A percentile compares a stretch with the other conserved stretches of the same genome.
Evolutionary conservation across 1,140 invertebrate species (phyloP).

Genomic region (Tigriopus japonicus): DNA sequence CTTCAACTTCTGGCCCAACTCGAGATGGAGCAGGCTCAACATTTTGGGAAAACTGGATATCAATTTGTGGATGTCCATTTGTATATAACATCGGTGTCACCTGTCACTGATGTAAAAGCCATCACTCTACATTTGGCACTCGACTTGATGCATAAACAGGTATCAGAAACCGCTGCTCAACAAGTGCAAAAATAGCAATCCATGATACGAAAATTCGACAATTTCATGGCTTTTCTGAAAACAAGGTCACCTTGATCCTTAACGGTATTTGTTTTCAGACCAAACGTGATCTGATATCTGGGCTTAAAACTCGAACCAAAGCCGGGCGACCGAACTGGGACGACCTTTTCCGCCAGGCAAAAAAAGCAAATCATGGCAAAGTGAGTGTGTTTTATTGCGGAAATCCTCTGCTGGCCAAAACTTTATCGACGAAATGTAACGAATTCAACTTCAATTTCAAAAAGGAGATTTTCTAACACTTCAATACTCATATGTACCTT

Average conservation of each 20-base stretch:
- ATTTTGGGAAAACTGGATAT: slow-evolving; percentile 23
- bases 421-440: slow-evolving; percentile 19
- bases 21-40: slow-evolving; percentile 75
- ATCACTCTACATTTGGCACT: slow-evolving; percentile 71
- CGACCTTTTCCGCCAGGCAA: slow-evolving; percentile 28
- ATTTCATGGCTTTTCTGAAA: too few relatives aligned
- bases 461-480: slow-evolving; percentile 22
- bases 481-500: too few relatives aligned
- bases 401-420: slow-evolving; percentile 21
- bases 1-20: slow-evolving; percentile 72
- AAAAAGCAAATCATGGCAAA: slow-evolving; percentile 20
- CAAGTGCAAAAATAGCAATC: too few relatives aligned
- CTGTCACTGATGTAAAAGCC: slow-evolving; percentile 78
- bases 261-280: too few relatives aligned
- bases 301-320: slow-evolving; percentile 72
- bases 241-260: too few relatives aligned
- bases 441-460: slow-evolving; percentile 22
- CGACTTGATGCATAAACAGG: slow-evolving; percentile 72
- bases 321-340: slow-evolving; percentile 86
- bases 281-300: slow-evolving; percentile 56
- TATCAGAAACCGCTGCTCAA: slow-evolving; percentile 20
- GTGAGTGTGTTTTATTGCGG: slow-evolving; percentile 31
- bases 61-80: slow-evolving; percentile 84
- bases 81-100: slow-evolving; percentile 80
- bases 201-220: too few relatives aligned